Conservation (phyloP, 2,888 invertebrate species). For the Baronia brevicornis region DNA sequence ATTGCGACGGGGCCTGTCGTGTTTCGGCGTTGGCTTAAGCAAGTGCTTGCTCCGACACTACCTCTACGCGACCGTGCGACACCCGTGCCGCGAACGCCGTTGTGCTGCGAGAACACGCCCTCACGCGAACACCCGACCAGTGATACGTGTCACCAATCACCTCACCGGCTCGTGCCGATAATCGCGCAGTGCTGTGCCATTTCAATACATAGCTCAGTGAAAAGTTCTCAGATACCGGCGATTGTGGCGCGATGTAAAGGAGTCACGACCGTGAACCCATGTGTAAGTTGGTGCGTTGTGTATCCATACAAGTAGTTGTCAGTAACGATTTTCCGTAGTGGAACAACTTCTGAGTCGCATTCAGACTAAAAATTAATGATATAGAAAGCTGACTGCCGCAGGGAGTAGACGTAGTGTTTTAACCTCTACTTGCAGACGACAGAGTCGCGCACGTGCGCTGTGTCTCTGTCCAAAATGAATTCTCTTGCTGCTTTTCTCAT, state of each 20-base stretch:
- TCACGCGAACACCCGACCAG: conserved; percentile 26
- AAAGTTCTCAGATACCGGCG: conserved; percentile 81
- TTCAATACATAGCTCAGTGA: conserved; percentile 74
- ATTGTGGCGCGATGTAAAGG: conserved; percentile 76
- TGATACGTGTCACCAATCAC: conserved; percentile 21
- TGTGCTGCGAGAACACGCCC: conserved; percentile 31
- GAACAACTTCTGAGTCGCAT: conserved; percentile 40
- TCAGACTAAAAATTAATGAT: conserved; percentile 56
- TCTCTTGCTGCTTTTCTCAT: conserved; percentile 34
- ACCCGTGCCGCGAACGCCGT: conserved; percentile 29
- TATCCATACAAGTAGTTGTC: conserved; percentile 32
- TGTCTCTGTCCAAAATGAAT: conserved; percentile 41
- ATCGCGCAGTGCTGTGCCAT: conserved; percentile 74
- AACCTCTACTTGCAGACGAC: conserved; percentile 50
- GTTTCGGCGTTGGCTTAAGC: conserved; percentile 69
- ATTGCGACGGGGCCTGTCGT: conserved; percentile 74
- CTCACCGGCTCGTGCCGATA: conserved; percentile 22
- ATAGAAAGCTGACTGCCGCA: conserved; percentile 42
- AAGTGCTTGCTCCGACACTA: conserved; percentile 56
- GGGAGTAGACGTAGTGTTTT: conserved; percentile 43
- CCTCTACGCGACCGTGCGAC: conserved; percentile 31
- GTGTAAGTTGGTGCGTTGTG: conserved; percentile 69
- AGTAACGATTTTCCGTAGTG: conserved; percentile 53
- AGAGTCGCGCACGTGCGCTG: conserved; percentile 60
- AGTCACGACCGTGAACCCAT: conserved; percentile 65